Evolutionary conservation across 2,797 vertebrate species (phyloP), one percentile per base, ranked within the genome.

Genomic region (Geotrypetes seraphini): DNA sequence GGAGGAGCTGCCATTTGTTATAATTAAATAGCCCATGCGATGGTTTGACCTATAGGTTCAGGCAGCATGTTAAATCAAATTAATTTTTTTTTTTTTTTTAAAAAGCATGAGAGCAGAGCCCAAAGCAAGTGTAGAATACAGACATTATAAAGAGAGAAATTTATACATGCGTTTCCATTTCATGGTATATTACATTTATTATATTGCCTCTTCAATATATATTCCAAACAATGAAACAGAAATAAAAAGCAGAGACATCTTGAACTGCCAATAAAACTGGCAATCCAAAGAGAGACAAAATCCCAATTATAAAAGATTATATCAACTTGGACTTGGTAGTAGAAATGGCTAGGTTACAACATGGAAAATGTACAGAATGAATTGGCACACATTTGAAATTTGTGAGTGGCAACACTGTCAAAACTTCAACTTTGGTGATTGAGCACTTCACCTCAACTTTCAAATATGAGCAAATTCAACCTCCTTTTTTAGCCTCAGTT

Each of bases 31-130:
- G 31, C 23, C 16, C 25, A 5, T 29, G 30, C 36, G 20, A 41
- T 12, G 24, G 16, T 38, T 36, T 31, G 12, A 22, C 31, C 28
- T 11, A 17, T 47, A 31, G 21, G 22, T 29, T 30, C 34, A 43
- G 16, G 19, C 23, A 58, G 5, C 14, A 19, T 29, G 44, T 17
- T 23, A 65, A 45, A 48, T 5, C 33, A 63, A 39, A 36, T 2
- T 11, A 32, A 28, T n/a, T n/a, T n/a, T n/a, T n/a, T n/a, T n/a
- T n/a, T n/a, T n/a, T n/a, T n/a, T n/a, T n/a, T n/a, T n/a, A 29
- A 31, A 59, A 54, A 3, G 26, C 16, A 42, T 32, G 24, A 32
- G 27, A 41, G 39, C 33, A 35, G 43, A 12, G 5, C 12, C 12
- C 23, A 42, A 19, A 47, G 33, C 17, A 36, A 7, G 7, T 23